Evolutionary conservation across 2,797 vertebrate genomes (phyloP), one percentile per base, ranked within the genome.

Genomic region (Acanthiza pusilla): DNA sequence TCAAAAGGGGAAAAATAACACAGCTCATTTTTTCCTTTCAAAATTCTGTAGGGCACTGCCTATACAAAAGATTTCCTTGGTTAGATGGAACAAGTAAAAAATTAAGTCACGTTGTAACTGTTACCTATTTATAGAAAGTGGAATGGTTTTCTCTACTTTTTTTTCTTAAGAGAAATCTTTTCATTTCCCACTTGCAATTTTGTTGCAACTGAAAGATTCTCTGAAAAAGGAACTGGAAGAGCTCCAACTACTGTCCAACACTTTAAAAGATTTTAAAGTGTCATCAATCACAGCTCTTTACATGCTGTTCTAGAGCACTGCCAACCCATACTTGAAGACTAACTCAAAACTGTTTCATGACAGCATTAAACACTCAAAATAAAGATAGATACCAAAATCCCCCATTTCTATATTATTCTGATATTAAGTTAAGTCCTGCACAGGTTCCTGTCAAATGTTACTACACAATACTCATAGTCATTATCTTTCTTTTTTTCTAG

Each of bases 211-310:
- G 21, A 45, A 74, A 79, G 74, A 91, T 51, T 72, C 43, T 47
- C 47, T 88, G 63, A 66, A 91, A 96, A 82, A 90, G 88, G 72
- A 89, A 54, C 38, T 90, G 85, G 79, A 76, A 94, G 48, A 92
- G 78, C n/a, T 91, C 86, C 90, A 89, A 67, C 43, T 83, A 89
- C 94, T 94, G 87, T 70, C 94, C 94, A 93, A 88, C 38, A 91
- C 82, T 85, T 89, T 61, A 87, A 86, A 73, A 91, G 51, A 94
- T 51, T 71, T 70, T 91, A 87, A 83, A 92, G 82, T 85, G 53
- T 58, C 70, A 89, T 85, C 92, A 92, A 82, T 89, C 90, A 80
- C 43, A 82, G 71, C 60, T 86, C 73, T 73, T 92, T 67, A 85
- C 40, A 53, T 13, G 85, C 65, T 76, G 32, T 91, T 73, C 55